Conservation (phyloP, 2,113 vertebrate genomes). For the Mohoua ochrocephala region DNA sequence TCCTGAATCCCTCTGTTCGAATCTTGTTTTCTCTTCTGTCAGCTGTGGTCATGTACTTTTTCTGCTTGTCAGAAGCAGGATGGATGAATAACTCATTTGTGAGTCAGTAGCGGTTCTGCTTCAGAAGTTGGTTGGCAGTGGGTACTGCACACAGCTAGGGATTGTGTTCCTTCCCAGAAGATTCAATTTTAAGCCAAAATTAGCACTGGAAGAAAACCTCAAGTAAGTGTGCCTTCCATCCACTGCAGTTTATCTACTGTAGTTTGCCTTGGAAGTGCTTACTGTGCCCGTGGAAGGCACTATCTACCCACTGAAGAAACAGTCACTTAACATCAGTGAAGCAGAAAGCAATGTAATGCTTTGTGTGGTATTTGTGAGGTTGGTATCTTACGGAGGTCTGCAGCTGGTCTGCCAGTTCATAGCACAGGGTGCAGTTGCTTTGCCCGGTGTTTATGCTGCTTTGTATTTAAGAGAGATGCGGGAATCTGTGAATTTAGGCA, state of each 20-base stretch:
- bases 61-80: constrained; percentile 3
- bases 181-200: constrained; percentile 21
- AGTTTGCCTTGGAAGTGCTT: neutral
- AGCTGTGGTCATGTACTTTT: neutral
- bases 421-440: neutral
- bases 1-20: neutral
- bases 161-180: neutral
- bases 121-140: constrained; percentile 4
- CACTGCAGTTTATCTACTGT: neutral
- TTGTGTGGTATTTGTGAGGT: neutral
- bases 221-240: neutral
- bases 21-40: neutral
- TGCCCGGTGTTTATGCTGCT: neutral
- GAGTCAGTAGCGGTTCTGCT: constrained; percentile 39
- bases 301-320: neutral
- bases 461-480: neutral
- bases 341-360: neutral
- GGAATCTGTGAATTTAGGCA: neutral
- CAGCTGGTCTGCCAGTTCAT: neutral
- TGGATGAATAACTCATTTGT: constrained; percentile 19
- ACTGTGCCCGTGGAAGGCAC: neutral
- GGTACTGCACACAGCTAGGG: neutral
- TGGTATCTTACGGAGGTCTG: neutral
- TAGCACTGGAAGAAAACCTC: neutral
- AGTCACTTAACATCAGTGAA: neutral